These are phyloP conservation scores for Eilema sororculum DNA, from an alignment of 2,888 invertebrate species.

Conservation along the genomic window DNA sequence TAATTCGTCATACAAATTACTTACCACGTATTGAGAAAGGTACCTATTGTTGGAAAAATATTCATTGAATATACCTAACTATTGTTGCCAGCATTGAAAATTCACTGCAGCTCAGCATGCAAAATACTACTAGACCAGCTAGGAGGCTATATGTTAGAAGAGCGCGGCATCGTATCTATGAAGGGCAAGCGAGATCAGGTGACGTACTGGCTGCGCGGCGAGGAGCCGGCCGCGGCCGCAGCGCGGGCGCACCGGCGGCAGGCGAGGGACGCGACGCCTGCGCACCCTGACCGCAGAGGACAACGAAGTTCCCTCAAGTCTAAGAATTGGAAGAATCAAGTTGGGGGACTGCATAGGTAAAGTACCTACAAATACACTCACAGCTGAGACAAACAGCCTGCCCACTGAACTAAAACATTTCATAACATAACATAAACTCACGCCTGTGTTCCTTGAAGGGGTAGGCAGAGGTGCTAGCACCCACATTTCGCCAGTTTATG, in stretches of 20 bases:
- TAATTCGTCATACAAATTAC: neutral
- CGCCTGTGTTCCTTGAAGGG: no score
- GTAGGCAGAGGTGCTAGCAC: no score
- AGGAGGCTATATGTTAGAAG: conserved; percentile 92
- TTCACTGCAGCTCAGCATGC: conserved; percentile 93
- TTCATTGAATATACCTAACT: neutral
- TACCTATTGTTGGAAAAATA: neutral
- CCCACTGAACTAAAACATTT: no score
- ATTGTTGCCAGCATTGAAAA: conserved; percentile 89
- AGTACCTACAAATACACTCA: neutral
- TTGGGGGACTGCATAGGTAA: conserved; percentile 83
- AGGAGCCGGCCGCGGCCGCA: conserved; percentile 88
- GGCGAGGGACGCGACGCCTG: conserved; percentile 81
- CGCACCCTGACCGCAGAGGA: conserved; percentile 61
- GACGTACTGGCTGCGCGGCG: conserved; percentile 94
- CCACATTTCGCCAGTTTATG: no score
- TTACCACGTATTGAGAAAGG: neutral
- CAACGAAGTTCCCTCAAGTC: conserved; percentile 89
- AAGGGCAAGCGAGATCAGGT: conserved; percentile 94
- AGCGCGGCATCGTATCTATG: conserved; percentile 92
- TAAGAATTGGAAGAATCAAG: conserved; percentile 85
- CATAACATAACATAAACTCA: no score
- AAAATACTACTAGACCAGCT: conserved; percentile 89
- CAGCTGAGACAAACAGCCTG: no score
- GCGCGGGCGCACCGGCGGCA: conserved; percentile 81